Evolutionary conservation across 2,888 invertebrate species (phyloP).

Genomic region (Diadromus collaris): DNA sequence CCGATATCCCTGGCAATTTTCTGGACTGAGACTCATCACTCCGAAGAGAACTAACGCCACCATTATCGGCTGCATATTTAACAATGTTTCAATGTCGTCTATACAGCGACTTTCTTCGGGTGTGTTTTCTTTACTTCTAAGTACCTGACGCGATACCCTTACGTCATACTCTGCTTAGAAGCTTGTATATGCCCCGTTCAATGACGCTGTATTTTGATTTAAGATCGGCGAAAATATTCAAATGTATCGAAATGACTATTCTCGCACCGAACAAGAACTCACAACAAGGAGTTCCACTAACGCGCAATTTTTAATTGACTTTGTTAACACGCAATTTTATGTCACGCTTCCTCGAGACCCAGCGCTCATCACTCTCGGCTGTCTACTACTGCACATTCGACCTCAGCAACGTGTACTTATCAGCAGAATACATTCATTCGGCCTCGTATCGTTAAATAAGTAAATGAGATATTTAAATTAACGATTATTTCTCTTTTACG

Average conservation of each 20-base stretch:
- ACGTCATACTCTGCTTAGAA: neutral
- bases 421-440: neutral
- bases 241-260: neutral
- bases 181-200: neutral
- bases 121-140: neutral
- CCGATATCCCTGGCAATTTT: slow-evolving; percentile 57
- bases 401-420: neutral
- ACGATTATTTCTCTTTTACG: neutral
- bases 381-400: neutral
- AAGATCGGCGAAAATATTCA: neutral
- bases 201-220: neutral
- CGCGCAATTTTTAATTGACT: neutral
- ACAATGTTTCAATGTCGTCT: neutral
- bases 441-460: neutral
- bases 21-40: slow-evolving; percentile 8
- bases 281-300: neutral
- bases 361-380: neutral
- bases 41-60: slow-evolving; percentile 25
- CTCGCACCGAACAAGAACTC: neutral
- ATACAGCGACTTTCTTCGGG: neutral
- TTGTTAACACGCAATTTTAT: no score
- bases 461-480: neutral
- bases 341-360: neutral
- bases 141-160: neutral
- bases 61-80: slow-evolving; percentile 10